Evolutionary conservation across 1,140 invertebrate genomes (phyloP).

Genomic region (Drosophila nasuta): DNA sequence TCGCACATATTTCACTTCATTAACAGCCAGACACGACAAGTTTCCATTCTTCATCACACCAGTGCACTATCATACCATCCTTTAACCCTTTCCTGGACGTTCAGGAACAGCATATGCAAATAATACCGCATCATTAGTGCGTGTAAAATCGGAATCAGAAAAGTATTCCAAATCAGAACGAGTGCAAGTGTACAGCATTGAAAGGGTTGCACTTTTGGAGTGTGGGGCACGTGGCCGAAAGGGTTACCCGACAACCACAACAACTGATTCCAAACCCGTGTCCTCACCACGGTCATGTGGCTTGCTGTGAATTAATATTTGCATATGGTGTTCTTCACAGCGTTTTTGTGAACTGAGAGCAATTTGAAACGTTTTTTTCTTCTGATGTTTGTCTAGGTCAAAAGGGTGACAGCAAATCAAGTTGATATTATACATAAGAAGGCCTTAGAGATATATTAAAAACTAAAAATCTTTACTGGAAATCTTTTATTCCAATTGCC

Average conservation of each 20-base stretch:
- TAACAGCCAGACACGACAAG: conserved; percentile 38
- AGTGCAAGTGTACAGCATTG: conserved; percentile 30
- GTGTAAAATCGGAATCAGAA: conserved; percentile 31
- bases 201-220: conserved; percentile 64
- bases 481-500: conserved; percentile 24
- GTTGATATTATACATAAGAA: not conserved
- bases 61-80: not conserved
- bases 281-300: conserved; percentile 23
- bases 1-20: conserved; percentile 74
- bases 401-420: conserved; percentile 13
- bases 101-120: conserved; percentile 66
- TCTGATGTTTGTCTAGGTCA: conserved; percentile 22
- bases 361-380: conserved; percentile 49
- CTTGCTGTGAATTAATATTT: conserved; percentile 36
- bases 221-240: conserved; percentile 65
- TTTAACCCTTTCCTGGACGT: conserved; percentile 65
- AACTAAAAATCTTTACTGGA: not conserved
- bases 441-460: not conserved
- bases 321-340: conserved; percentile 73
- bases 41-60: conserved; percentile 10
- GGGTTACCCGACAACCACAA: conserved; percentile 26
- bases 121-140: conserved; percentile 79
- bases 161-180: conserved; percentile 2
- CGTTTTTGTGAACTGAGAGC: conserved; percentile 41
- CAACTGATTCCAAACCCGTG: conserved; percentile 30